Evolutionary conservation across 2,113 vertebrate species (phyloP).

Genomic region (Crocuta crocuta): DNA sequence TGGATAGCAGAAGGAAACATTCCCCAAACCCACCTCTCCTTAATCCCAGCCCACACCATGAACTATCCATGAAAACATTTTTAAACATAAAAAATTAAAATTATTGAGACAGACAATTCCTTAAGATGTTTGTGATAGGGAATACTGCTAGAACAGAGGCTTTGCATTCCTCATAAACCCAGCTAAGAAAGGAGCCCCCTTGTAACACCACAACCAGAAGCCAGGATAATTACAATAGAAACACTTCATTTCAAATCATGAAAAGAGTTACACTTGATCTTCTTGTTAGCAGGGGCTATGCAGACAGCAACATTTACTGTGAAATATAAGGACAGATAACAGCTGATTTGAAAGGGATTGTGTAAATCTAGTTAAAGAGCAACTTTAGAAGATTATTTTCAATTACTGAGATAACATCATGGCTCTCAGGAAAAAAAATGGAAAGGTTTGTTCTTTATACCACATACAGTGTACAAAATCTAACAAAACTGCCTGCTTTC

Average conservation of each 20-base stretch:
- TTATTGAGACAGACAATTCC: neutral
- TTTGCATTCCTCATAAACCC: conserved; percentile 38
- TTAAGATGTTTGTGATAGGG: neutral
- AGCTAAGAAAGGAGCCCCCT: conserved; percentile 71
- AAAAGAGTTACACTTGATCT: conserved; percentile 78
- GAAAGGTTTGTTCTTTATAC: conserved; percentile 74
- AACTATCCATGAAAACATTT: conserved; percentile 25
- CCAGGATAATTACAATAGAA: conserved; percentile 75
- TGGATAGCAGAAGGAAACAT: neutral
- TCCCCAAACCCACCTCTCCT: neutral
- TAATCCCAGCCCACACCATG: neutral
- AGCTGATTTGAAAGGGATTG: conserved; percentile 85
- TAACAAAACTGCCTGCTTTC: conserved; percentile 73
- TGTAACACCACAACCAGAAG: conserved; percentile 61
- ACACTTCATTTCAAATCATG: conserved; percentile 73
- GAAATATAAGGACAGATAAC: conserved; percentile 86
- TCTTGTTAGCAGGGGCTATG: conserved; percentile 77
- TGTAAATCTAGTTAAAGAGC: conserved; percentile 87
- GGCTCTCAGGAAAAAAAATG: conserved; percentile 71
- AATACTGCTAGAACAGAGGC: neutral
- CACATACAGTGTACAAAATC: conserved; percentile 76
- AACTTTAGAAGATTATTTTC: conserved; percentile 89
- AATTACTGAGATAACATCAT: conserved; percentile 90
- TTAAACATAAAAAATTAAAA: conserved; percentile 6
- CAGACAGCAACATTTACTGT: conserved; percentile 82